phyloP scores from a whole-genome alignment of 2,888 invertebrate species.

The Amorpha juglandis region DNA sequence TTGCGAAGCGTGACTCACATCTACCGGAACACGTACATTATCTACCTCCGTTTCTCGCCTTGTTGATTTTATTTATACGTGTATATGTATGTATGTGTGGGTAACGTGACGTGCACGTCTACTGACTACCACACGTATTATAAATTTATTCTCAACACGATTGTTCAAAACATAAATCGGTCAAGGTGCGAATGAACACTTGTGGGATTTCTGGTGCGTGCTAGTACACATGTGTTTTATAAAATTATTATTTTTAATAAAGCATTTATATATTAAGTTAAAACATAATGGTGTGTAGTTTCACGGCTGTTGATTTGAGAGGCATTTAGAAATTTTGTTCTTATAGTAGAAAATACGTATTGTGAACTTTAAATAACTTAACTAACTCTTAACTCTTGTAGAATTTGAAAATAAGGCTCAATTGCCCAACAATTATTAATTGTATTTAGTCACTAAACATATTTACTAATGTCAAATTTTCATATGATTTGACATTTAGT shows the following conservation, averaged over 20 bases:
- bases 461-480: too few species aligned
- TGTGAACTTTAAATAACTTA: too few species aligned
- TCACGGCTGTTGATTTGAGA: conserved; percentile 3
- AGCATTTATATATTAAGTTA: not conserved
- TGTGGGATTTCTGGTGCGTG: conserved; percentile 32
- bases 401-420: too few species aligned
- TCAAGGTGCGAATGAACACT: conserved; percentile 27
- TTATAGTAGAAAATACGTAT: too few species aligned
- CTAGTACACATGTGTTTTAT: conserved; percentile 29
- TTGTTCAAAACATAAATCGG: conserved; percentile 25
- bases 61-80: conserved; percentile 21
- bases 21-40: conserved; percentile 52
- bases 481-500: too few species aligned
- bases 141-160: conserved; percentile 31
- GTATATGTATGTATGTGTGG: conserved; percentile 20
- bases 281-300: not conserved
- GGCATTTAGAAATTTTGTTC: not conserved
- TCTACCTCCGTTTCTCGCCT: conserved; percentile 29
- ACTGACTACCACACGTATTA: conserved; percentile 13
- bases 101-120: conserved; percentile 18
- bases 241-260: conserved; percentile 31
- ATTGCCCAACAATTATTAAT: too few species aligned
- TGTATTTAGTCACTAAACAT: too few species aligned
- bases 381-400: too few species aligned
- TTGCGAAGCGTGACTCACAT: conserved; percentile 50